Percentiles rank a stretch among this genome's conserved stretches.
Evolutionary conservation across 2,888 invertebrate species (phyloP).

Genomic region (Caenorhabditis doughertyi): DNA sequence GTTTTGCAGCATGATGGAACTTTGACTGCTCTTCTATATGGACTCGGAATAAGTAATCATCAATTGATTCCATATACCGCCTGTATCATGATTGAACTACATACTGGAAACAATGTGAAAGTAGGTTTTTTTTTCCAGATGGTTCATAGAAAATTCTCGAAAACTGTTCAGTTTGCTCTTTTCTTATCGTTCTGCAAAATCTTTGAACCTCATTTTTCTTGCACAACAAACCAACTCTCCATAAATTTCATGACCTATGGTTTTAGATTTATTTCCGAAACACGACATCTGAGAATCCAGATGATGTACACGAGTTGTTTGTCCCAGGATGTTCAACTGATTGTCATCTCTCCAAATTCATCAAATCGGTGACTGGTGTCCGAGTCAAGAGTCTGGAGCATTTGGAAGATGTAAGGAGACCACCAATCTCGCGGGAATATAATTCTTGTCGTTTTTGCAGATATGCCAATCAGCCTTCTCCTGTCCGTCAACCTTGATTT

Average conservation of each 20-base stretch:
- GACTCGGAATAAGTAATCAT: constrained; percentile 61
- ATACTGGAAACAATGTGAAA: constrained; percentile 57
- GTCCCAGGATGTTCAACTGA: constrained; percentile 55
- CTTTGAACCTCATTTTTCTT: too few species aligned
- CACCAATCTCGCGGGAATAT: constrained; percentile 7
- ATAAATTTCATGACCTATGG: not conserved
- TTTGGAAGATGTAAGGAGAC: constrained; percentile 46
- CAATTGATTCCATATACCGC: constrained; percentile 67
- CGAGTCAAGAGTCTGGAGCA: constrained; percentile 56
- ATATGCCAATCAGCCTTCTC: constrained; percentile 57
- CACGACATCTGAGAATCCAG: constrained; percentile 60
- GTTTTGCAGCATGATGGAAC: constrained; percentile 63
- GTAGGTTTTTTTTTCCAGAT: constrained; percentile 17
- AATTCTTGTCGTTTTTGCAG: constrained; percentile 18
- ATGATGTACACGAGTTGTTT: constrained; percentile 54
- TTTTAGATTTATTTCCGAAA: constrained; percentile 62
- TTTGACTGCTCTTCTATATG: constrained; percentile 58
- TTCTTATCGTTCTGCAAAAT: too few species aligned
- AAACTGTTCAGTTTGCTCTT: not conserved
- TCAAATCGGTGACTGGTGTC: constrained; percentile 46
- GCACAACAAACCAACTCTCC: too few species aligned
- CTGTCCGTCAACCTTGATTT: constrained; percentile 46
- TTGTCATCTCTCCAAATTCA: constrained; percentile 60
- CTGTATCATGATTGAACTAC: constrained; percentile 64
- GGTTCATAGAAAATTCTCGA: not conserved